Conservation (phyloP, 2,113 vertebrate genomes). For the Dendropsophus ebraccatus region DNA sequence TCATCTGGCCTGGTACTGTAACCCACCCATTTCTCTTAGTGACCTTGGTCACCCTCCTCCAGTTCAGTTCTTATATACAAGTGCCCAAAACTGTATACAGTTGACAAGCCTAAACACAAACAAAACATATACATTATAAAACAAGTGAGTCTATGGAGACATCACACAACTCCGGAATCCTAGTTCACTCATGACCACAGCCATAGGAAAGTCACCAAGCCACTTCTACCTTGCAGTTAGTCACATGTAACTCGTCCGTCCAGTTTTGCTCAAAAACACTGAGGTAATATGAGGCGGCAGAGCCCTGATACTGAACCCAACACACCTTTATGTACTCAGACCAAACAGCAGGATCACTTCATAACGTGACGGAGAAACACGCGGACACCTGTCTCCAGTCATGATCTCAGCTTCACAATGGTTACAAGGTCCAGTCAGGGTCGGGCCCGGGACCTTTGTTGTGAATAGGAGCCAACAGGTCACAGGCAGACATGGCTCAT, state of each 20-base stretch:
- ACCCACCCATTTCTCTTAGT: too few relatives aligned
- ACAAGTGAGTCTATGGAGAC: too few relatives aligned
- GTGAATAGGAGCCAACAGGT: background rate
- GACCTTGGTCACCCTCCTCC: too few relatives aligned
- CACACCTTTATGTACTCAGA: slow-evolving; percentile 28
- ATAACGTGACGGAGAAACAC: background rate
- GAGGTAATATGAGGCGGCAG: background rate
- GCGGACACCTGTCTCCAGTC: background rate
- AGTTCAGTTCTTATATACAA: too few relatives aligned
- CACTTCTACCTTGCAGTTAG: background rate
- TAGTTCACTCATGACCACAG: background rate
- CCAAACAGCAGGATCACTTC: slow-evolving; percentile 13
- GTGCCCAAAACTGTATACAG: too few relatives aligned
- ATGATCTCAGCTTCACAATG: background rate
- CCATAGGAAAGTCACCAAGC: background rate
- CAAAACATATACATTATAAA: too few relatives aligned
- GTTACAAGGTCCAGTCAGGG: background rate
- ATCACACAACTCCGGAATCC: background rate
- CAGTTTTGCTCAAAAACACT: background rate
- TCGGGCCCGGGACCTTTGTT: background rate
- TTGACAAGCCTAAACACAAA: too few relatives aligned
- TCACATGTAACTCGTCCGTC: background rate
- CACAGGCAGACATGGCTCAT: background rate
- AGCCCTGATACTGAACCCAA: background rate
- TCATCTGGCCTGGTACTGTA: too few relatives aligned